Base-by-base conservation (phyloP, 2,113 vertebrate species). In the Pseudorectes ferrugineus region DNA sequence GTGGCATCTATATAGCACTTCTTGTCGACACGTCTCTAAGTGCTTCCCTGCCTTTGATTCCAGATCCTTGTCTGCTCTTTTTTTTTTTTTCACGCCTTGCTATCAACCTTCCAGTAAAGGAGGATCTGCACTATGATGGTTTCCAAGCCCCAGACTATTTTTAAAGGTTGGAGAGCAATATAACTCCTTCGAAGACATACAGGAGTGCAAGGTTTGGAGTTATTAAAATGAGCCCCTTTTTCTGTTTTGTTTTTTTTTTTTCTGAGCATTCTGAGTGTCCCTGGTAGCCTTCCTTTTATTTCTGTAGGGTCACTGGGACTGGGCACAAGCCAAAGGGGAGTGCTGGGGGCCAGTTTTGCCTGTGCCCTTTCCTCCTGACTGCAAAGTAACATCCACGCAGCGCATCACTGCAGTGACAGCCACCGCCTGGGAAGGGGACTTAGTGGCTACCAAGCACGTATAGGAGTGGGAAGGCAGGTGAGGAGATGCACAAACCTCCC, bases 41-140 rank as follows among this genome's bases (percentile, higher is more conserved):
- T 55, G 46, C 78, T 95, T 94, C 74, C 62, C 51, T 85, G 81
- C 28, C 72, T 96, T 93, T 92, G 79, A 88, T 78, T 96, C 83
- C 91, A 94, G 79, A 95, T 88, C 31, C 67, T 73, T 82, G 85
- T 76, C 92, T 91, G 79, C 63, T 93, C 35, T 78, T 81, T 89
- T 58, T 35, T 59, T 54, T 79, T 93, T 95, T 87, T 92, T 84
- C 67, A 76, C 81, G 40, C 49, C 74, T 92, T 82, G 54, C 62
- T 89, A 82, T 91, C 80, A 87, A 17, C 67, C 48, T 65, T 88
- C 46, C 85, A 75, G 58, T 75, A 62, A 85, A 94, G 33, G 43
- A 77, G 36, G 48, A 91, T 82, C 67, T 90, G 63, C 54, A 62
- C 63, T 66, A 5, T 43, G 74, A 70, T 62, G 38, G n/a, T 93